Base-by-base conservation (phyloP, 2,113 vertebrate genomes). In the Oryzias curvinotus region DNA sequence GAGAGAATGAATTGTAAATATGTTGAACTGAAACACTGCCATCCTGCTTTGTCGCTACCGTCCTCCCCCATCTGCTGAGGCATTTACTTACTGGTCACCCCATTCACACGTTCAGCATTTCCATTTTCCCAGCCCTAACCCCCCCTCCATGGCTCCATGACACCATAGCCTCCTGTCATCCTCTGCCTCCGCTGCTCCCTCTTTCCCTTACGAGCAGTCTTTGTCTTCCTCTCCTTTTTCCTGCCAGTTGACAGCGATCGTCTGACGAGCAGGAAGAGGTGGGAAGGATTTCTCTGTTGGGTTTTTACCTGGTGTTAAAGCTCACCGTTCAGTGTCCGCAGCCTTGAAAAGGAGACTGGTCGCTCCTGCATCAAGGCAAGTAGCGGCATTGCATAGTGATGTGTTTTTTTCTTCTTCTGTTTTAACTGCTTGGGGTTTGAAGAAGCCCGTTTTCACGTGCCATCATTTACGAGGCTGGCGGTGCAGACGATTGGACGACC, bases 41-140 rank as follows among this genome's bases (percentile, higher is more conserved):
- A 13, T 36, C 36, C 36, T 36, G 36, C 8, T 36, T 36, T 36
- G 36, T 36, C 21, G 2, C 53, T 69, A 49, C 43, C 65, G 14
- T 76, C 58, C 65, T 67, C 73, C 79, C 68, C 65, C 87, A 85
- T 85, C 86, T 76, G 80, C 80, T 85, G 85, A 89, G 91, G 89
- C 65, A 62, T 77, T 91, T 91, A 83, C 90, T 90, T 76, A 80
- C 86, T 89, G 92, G 91, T 91, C 91, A 92, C 80, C 81, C 85
- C 89, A 84, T 90, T 85, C 46, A 19, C 73, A 4, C 25, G 16
- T 73, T 82, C 75, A 73, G 76, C 89, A 85, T 88, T 90, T 89
- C 85, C 87, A 84, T 78, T 88, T 84, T 84, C 82, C 89, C 82
- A 83, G 73, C 75, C 56, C 70, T 66, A 59, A 57, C 47, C 44